Conservation (phyloP, 1,140 invertebrate genomes). For the Aporrectodea caliginosa region DNA sequence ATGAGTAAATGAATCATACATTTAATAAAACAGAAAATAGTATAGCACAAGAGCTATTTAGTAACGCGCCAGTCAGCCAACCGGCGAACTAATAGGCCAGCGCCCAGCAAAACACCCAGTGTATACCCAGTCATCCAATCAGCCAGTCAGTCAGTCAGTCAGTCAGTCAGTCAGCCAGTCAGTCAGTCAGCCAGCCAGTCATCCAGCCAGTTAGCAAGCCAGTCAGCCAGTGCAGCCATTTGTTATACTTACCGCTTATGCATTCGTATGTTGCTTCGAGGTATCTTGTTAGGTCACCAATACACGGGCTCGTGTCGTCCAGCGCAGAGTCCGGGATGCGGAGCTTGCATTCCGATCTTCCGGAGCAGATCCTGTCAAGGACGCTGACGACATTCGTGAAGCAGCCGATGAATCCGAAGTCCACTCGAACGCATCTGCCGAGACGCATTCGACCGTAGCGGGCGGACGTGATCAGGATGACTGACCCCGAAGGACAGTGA, state of each 20-base stretch:
- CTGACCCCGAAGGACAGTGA: not conserved
- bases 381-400: not conserved
- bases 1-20: no score
- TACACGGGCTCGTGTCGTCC: slow-evolving; percentile 7
- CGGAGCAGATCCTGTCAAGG: not conserved
- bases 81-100: no score
- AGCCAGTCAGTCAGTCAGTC: no score
- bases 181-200: no score
- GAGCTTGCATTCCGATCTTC: slow-evolving; percentile 13
- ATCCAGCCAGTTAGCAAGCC: no score
- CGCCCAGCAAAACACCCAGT: no score
- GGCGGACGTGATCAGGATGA: slow-evolving; percentile 5
- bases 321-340: slow-evolving; percentile 6
- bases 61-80: no score
- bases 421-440: slow-evolving; percentile 6
- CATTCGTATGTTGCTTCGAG: slow-evolving; percentile 24
- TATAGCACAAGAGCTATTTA: no score
- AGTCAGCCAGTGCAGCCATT: no score
- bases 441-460: slow-evolving; percentile 11
- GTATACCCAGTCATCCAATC: no score
- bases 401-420: slow-evolving; percentile 18
- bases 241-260: slow-evolving; percentile 24
- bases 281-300: slow-evolving; percentile 15
- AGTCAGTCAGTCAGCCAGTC: no score
- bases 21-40: no score